phyloP scores from a whole-genome alignment of 2,888 invertebrate genomes.

The Hybos culiciformis region DNA sequence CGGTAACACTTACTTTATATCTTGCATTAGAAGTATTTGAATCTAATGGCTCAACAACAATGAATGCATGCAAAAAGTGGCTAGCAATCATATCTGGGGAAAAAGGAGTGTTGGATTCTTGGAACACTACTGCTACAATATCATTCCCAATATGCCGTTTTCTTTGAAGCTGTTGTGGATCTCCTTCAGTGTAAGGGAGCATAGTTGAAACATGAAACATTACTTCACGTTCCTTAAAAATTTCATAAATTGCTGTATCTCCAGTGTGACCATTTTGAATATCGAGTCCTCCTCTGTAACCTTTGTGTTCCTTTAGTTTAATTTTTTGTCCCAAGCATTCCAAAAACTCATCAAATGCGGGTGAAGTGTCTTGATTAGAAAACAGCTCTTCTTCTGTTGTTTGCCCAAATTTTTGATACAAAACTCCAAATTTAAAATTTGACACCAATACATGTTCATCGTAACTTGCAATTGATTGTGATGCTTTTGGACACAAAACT shows the following conservation, averaged over 20 bases:
- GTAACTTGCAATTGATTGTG: constrained; percentile 73
- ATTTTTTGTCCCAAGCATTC: constrained; percentile 71
- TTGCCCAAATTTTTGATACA: constrained; percentile 82
- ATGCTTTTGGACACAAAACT: constrained; percentile 67
- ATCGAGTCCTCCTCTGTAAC: constrained; percentile 87
- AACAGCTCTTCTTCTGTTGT: constrained; percentile 87
- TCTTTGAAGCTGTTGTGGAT: constrained; percentile 83
- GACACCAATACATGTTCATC: constrained; percentile 89
- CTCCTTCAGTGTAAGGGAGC: constrained; percentile 81
- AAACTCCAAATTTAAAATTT: constrained; percentile 87
- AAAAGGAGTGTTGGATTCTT: constrained; percentile 90
- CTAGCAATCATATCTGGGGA: constrained; percentile 94
- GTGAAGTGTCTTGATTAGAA: constrained; percentile 68
- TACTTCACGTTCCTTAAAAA: constrained; percentile 72
- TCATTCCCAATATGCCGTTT: constrained; percentile 93
- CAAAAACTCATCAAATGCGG: constrained; percentile 81
- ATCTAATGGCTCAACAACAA: constrained; percentile 82
- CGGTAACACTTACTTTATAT: constrained; percentile 85
- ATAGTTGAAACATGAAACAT: constrained; percentile 94
- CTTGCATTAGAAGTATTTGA: constrained; percentile 35
- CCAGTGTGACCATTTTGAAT: constrained; percentile 89
- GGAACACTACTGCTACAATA: constrained; percentile 87
- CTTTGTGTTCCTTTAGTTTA: constrained; percentile 73
- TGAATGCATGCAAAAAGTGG: constrained; percentile 88
- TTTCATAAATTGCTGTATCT: constrained; percentile 75